These are phyloP conservation scores for Thyatira batis DNA, from an alignment of 2,888 invertebrate genomes.

Conservation along the genomic window DNA sequence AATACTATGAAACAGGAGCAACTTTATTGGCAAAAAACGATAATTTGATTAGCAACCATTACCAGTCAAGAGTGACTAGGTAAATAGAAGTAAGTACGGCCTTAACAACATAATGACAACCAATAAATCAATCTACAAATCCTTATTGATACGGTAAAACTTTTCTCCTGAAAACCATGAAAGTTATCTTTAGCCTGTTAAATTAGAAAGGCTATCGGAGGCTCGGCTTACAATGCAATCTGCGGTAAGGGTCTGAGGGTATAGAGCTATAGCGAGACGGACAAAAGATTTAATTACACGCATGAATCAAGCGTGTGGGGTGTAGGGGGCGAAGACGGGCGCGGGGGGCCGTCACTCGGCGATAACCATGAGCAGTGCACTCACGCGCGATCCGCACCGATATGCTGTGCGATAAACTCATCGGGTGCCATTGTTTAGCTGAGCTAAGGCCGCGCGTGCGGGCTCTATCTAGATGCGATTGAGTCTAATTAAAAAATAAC, in stretches of 20 bases:
- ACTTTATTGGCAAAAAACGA: neutral
- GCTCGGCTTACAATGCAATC: constrained; percentile 60
- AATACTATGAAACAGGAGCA: neutral
- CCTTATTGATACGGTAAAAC: constrained; percentile 58
- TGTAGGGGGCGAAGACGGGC: constrained; percentile 37
- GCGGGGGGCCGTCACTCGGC: constrained; percentile 44
- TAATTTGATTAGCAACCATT: too few relatives aligned
- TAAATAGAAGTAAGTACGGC: constrained; percentile 8
- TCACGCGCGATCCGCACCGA: constrained; percentile 59
- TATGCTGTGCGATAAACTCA: constrained; percentile 54
- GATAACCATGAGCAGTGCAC: constrained; percentile 62
- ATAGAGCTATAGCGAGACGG: constrained; percentile 56
- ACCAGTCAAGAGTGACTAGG: neutral
- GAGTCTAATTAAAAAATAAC: constrained; percentile 25
- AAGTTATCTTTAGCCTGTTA: constrained; percentile 53
- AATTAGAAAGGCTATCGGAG: constrained; percentile 63
- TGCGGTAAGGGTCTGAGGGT: constrained; percentile 50
- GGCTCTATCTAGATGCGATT: constrained; percentile 63
- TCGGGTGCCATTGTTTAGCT: constrained; percentile 56
- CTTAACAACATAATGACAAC: constrained; percentile 20
- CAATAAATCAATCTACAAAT: constrained; percentile 58
- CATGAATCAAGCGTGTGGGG: constrained; percentile 75
- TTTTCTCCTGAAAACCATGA: constrained; percentile 39
- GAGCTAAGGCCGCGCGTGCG: constrained; percentile 55
- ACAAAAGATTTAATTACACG: constrained; percentile 82